phyloP scores from a whole-genome alignment of 2,797 vertebrate genomes.

The Karalla daura region DNA sequence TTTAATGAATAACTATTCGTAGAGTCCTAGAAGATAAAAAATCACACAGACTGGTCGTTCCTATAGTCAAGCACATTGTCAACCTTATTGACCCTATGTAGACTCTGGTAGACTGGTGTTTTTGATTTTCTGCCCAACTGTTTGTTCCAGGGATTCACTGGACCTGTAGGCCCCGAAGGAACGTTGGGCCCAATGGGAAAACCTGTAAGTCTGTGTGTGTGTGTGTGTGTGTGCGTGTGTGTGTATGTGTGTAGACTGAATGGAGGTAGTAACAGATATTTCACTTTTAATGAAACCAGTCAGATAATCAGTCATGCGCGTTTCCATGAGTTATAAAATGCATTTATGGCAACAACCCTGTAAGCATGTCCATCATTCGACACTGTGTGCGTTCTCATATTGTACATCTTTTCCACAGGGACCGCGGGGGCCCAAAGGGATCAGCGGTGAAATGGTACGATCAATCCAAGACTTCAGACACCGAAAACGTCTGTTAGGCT shows the following conservation, averaged over 20 bases:
- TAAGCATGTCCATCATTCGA: too few relatives aligned
- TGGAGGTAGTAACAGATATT: neutral
- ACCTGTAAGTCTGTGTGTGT: slow-evolving; percentile 84
- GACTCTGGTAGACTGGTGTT: neutral
- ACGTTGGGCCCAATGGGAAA: slow-evolving; percentile 89
- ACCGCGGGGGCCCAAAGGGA: slow-evolving; percentile 89
- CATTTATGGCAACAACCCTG: too few relatives aligned
- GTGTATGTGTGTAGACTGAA: slow-evolving; percentile 6
- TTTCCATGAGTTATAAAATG: too few relatives aligned
- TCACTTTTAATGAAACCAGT: neutral
- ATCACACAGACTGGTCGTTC: neutral
- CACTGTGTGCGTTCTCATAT: neutral
- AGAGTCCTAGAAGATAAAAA: too few relatives aligned
- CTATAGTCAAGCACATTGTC: too few relatives aligned
- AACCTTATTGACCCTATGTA: neutral
- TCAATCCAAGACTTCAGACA: slow-evolving; percentile 11
- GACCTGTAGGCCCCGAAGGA: slow-evolving; percentile 90
- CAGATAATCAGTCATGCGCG: neutral
- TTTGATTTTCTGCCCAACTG: slow-evolving; percentile 16
- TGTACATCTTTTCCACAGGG: slow-evolving; percentile 86
- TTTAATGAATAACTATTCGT: too few relatives aligned
- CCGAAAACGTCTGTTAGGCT: slow-evolving; percentile 2
- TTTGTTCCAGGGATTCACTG: slow-evolving; percentile 89
- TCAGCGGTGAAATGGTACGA: slow-evolving; percentile 93
- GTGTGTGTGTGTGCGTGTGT: slow-evolving; percentile 14